Conservation (phyloP, 1,140 invertebrate species). For the Tenebrio molitor region DNA sequence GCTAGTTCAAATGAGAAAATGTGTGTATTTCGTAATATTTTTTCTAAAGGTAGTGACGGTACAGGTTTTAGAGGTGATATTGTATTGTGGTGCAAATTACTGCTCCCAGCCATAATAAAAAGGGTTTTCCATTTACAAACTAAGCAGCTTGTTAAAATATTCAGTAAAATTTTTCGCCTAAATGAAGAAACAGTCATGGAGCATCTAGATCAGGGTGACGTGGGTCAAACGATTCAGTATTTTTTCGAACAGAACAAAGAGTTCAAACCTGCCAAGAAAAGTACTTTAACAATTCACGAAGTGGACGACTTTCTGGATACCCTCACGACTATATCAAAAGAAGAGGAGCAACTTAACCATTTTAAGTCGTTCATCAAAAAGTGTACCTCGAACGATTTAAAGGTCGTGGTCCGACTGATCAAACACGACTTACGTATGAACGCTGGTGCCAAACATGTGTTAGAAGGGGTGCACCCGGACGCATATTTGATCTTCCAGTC, state of each 20-base stretch:
- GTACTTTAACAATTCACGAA: constrained; percentile 81
- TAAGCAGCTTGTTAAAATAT: constrained; percentile 93
- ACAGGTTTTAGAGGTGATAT: constrained; percentile 83
- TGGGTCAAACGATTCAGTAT: constrained; percentile 87
- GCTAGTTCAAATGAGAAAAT: constrained; percentile 89
- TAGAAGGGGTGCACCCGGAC: constrained; percentile 85
- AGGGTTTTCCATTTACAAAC: constrained; percentile 93
- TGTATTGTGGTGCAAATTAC: constrained; percentile 83
- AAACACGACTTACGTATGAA: constrained; percentile 94
- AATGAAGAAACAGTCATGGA: constrained; percentile 86
- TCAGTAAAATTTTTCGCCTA: constrained; percentile 82
- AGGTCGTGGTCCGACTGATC: constrained; percentile 88
- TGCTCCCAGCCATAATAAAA: constrained; percentile 87
- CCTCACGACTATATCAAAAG: constrained; percentile 84
- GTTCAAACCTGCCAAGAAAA: constrained; percentile 76
- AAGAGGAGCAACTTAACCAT: constrained; percentile 87
- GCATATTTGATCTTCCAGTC: constrained; percentile 91
- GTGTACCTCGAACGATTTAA: constrained; percentile 89
- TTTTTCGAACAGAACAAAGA: constrained; percentile 82
- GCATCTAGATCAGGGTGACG: constrained; percentile 90
- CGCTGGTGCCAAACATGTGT: constrained; percentile 92
- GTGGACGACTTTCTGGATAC: constrained; percentile 83
- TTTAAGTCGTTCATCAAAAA: constrained; percentile 82
- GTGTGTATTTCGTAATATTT: constrained; percentile 78
- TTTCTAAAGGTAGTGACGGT: constrained; percentile 77